Evolutionary conservation across 2,113 vertebrate species (phyloP).

Genomic region (Cnemophilus loriae): DNA sequence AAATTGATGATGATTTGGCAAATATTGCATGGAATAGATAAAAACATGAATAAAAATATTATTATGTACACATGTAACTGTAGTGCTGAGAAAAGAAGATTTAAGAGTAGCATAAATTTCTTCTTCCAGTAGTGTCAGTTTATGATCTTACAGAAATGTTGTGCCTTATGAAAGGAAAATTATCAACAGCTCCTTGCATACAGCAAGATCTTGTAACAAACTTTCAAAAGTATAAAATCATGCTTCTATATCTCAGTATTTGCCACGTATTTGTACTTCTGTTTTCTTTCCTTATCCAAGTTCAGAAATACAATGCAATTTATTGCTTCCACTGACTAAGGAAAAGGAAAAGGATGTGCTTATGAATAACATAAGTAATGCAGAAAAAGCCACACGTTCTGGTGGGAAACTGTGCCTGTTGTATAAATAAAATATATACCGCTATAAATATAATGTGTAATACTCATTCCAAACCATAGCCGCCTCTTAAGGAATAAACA

Average conservation of each 20-base stretch:
- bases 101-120: not conserved
- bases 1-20: slow-evolving; percentile 35
- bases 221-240: not conserved
- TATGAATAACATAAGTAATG: slow-evolving; percentile 1
- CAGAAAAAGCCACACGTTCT: slow-evolving; percentile 18
- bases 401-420: slow-evolving; percentile 38
- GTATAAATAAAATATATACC: slow-evolving; percentile 55
- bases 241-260: not conserved
- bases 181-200: not conserved
- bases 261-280: not conserved
- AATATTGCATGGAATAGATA: not conserved
- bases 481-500: slow-evolving; percentile 65
- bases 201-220: not conserved
- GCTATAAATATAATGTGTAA: slow-evolving; percentile 61
- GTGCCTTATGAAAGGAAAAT: not conserved
- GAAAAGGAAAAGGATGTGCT: not conserved
- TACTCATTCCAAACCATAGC: slow-evolving; percentile 20
- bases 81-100: slow-evolving; percentile 5
- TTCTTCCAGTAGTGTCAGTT: not conserved
- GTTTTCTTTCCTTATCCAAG: not conserved
- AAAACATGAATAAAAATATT: slow-evolving; percentile 20
- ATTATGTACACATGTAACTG: not conserved
- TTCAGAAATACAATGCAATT: not conserved
- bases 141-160: not conserved
- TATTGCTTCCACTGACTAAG: not conserved